These are phyloP conservation scores for Nycticorax nycticorax DNA, from an alignment of 2,113 vertebrate species.

Conservation along the genomic window DNA sequence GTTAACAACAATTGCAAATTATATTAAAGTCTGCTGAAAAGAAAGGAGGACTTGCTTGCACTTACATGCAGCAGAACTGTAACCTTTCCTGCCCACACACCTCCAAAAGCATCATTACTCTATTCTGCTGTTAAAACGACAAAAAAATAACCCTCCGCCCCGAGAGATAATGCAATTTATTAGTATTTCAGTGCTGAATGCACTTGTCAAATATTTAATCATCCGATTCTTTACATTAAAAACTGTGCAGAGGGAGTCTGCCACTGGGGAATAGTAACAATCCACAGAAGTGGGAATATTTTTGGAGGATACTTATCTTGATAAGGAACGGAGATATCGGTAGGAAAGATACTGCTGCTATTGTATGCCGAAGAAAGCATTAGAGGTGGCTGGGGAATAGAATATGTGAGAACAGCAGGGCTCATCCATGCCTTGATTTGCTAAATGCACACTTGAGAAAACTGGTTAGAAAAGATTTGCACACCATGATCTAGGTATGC, in stretches of 20 bases:
- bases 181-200: conserved; percentile 25
- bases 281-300: background rate
- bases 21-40: background rate
- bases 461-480: background rate
- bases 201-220: conserved; percentile 46
- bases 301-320: background rate
- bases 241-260: background rate
- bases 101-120: background rate
- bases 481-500: background rate
- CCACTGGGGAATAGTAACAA: conserved; percentile 11
- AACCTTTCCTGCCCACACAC: background rate
- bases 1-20: background rate
- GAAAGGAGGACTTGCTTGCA: background rate
- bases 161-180: conserved; percentile 26
- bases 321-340: background rate
- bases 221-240: background rate
- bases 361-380: background rate
- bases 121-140: conserved; percentile 8
- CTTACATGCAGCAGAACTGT: background rate
- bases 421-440: background rate
- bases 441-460: background rate
- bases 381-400: background rate
- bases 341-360: background rate
- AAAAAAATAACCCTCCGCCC: conserved; percentile 19
- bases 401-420: background rate